These are phyloP conservation scores for Malurus elegans DNA, from an alignment of 2,113 vertebrate species.

Conservation along the genomic window DNA sequence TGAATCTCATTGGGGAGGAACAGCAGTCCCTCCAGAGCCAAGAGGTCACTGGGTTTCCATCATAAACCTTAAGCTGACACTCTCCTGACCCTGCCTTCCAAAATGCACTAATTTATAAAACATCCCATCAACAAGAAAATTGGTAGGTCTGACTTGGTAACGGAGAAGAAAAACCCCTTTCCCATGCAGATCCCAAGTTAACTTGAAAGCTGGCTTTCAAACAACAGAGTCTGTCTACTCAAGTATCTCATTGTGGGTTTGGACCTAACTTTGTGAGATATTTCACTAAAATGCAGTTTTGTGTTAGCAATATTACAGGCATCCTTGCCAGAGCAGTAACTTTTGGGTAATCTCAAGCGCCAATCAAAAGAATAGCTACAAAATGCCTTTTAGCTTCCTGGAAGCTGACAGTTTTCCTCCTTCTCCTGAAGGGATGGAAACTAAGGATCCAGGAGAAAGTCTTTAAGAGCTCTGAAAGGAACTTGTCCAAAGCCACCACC, in stretches of 20 bases:
- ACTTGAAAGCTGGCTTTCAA: background rate
- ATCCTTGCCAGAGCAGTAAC: background rate
- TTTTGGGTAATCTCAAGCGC: background rate
- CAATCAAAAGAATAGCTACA: background rate
- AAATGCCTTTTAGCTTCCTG: background rate
- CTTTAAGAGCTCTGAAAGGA: background rate
- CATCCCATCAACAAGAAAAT: background rate
- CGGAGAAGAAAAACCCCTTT: background rate
- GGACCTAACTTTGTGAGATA: background rate
- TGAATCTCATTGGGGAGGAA: background rate
- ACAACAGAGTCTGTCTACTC: background rate
- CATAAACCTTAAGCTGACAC: background rate
- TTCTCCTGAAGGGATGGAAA: background rate
- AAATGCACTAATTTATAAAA: background rate
- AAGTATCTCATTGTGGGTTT: slow-evolving; percentile 22
- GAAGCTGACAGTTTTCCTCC: background rate
- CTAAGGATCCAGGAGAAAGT: background rate
- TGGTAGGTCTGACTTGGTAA: background rate
- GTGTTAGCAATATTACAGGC: background rate
- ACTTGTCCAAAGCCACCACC: background rate
- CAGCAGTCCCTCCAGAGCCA: background rate
- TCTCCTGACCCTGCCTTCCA: background rate
- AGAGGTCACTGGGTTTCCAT: background rate
- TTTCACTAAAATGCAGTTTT: background rate
- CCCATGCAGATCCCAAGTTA: background rate